Evolutionary conservation across 2,888 invertebrate genomes (phyloP), one percentile per base, ranked within the genome.

Genomic region (Netelia inedita): DNA sequence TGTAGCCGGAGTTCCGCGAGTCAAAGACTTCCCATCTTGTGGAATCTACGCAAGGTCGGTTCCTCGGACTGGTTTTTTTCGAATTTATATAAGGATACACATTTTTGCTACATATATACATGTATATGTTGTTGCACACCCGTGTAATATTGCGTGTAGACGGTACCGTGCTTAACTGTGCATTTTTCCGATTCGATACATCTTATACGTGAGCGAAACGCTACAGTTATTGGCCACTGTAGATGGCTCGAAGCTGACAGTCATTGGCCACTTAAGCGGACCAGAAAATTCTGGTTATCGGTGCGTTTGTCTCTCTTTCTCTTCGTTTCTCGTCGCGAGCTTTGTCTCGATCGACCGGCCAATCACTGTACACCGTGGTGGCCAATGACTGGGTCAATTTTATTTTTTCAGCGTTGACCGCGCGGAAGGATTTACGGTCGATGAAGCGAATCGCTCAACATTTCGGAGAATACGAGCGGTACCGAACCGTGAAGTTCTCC

Each of bases 11-110:
- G 79, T 85, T 85, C 85, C 85, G 82, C 79, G 74, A 85, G 85
- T 85, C 85, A 85, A 85, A 85, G 85, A 85, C 85, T 82, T 82
- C 79, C 85, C 85, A 85, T 82, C 85, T 85, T 69, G 79, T 66
- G 85, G 82, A 85, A 75, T 85, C 84, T 63, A 65, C 71, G 85
- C 85, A 85, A 85, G 85, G 81, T 75, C 85, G 82, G 71, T 82
- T 71, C 71, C 53, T 43, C 74, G 65, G 61, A 82, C 85, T 79
- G 79, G 82, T 85, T 85, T 82, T 85, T 79, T 69, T 59, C 65
- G 41, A 65, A 79, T 61, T 19, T 23, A 41, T 46, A 73, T 23
- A n/a, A 43, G 11, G 61, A 61, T 61, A 35, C 28, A 28, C n/a
- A 35, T 61, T 61, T 61, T 6, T 8, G 63, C 61, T 61, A 23